Base-by-base conservation (phyloP, 2,888 invertebrate species). In the Microctonus hyperodae region DNA sequence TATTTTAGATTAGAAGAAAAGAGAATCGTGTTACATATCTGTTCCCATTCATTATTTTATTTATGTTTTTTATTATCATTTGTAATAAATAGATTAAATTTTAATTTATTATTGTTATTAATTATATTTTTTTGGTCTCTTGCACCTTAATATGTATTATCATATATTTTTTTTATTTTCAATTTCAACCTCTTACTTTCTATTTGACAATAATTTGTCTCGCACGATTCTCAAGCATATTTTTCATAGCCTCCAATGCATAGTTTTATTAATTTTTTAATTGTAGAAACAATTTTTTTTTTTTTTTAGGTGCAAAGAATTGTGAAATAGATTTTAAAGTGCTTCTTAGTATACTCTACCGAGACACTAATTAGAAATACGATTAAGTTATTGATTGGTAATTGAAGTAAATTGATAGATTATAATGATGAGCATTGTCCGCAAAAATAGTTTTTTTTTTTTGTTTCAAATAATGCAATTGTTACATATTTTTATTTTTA, bases 271-370 rank as follows among this genome's bases (percentile, higher is more conserved):
- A 6, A 10, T 9, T 53, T 16, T 31, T n/a, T 51, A 16, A 22
- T 63, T 16, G 20, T 16, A 51, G n/a, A 33, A 44, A 40, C 31
- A 16, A 40, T 67, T 67, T 40, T 25, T n/a, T 57, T 55, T 44
- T 67, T 22, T 28, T 67, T 64, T 28, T 40, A 53, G n/a, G 64
- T 62, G 51, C 64, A 58, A 65, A 53, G 61, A 60, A 59, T 58
- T 35, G 53, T 56, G 51, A 66, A 64, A 64, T 51, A 60, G 40
- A 63, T 20, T 65, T 58, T 53, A 64, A 58, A 48, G 70, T 71
- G 71, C 65, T 62, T 64, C n/a, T 58, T 65, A 57, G 35, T 35
- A 25, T 61, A 67, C 33, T 31, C 31, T 53, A 53, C 57, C 56
- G 58, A 53, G 51, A 61, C 25, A 68, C 64, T 64, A 10, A 50